Evolutionary conservation across 2,888 invertebrate genomes (phyloP), one percentile per base, ranked within the genome.

Genomic region (Brenthis daphne): DNA sequence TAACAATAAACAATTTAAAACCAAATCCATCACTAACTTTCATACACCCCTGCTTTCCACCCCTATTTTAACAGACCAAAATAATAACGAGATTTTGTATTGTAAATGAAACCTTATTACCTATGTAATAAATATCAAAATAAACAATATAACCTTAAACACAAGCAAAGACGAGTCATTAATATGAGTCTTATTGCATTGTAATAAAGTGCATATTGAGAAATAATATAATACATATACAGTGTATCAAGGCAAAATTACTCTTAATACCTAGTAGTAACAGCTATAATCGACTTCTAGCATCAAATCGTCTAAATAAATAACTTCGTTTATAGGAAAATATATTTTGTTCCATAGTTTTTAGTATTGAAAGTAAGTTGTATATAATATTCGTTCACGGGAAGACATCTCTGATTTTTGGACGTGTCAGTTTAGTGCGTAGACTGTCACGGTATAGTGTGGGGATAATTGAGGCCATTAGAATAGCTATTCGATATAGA

Each of bases 351-450:
- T 16, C n/a, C 16, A 6, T 33, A 50, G 33, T 6, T 33, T 43
- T n/a, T 60, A 60, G 13, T 50, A 50, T 50, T 50, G 50, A 60
- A 16, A 60, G 50, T 50, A 60, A 29, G n/a, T n/a, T 12, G 60
- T 14, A 16, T 50, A 33, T 5, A 16, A 60, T n/a, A 57, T 37
- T 11, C 20, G 14, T 14, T 57, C 48, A 65, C 53, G 57, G 75
- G 79, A 82, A 86, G 86, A 85, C 84, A 86, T 86, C 86, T 80
- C 84, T 85, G 90, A 90, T 91, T 91, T 63, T 90, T 82, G 88
- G 88, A 87, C 85, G 85, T 86, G 90, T 87, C 89, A 89, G 86
- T 88, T 85, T 84, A 79, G 85, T 80, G 83, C 79, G 84, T 79
- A 77, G 78, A 80, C 84, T 85, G 87, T 87, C 88, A 87, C 85